Evolutionary conservation across 2,888 invertebrate genomes (phyloP), one percentile per base, ranked within the genome.

Genomic region (Choristoneura rosaceana): DNA sequence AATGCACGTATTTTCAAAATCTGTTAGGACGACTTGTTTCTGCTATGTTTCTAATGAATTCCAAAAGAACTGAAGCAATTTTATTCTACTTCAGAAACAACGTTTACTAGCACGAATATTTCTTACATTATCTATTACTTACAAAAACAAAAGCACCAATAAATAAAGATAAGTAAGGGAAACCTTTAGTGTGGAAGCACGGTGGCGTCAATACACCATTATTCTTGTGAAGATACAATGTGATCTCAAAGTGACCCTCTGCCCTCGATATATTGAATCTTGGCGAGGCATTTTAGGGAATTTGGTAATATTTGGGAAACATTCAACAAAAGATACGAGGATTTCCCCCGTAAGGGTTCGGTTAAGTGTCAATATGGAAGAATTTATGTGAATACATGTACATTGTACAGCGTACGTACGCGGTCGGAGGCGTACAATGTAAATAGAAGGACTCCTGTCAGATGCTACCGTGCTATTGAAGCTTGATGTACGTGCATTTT

Each of bases 261-360:
- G 76, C 74, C 76, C 76, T 74, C 78, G 78, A 84, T 86, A 86
- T 87, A 86, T 87, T 83, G 83, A 86, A 87, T 84, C 82, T 81
- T 76, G 82, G 75, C 77, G 74, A 80, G 80, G 81, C 77, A 82
- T 86, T 85, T 84, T 74, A 82, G 82, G 85, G 84, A 85, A 87
- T 84, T 86, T 85, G 82, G 82, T 86, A 83, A 86, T 84, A 88
- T 87, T 85, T 81, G 81, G 78, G 79, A 77, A 79, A 83, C 84
- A 82, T 87, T 86, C 81, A 79, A 85, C 84, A 84, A 86, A 87
- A 87, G 87, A 87, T 88, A 89, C 86, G 88, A 87, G 86, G 86
- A 84, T 84, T 78, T 77, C 79, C 81, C 79, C 81, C 84, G 83
- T 85, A 82, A 81, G 81, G 84, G 82, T 80, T 76, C 79, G 80